Evolutionary conservation across 2,797 vertebrate genomes (phyloP), one percentile per base, ranked within the genome.

Genomic region (Margarornis squamiger): DNA sequence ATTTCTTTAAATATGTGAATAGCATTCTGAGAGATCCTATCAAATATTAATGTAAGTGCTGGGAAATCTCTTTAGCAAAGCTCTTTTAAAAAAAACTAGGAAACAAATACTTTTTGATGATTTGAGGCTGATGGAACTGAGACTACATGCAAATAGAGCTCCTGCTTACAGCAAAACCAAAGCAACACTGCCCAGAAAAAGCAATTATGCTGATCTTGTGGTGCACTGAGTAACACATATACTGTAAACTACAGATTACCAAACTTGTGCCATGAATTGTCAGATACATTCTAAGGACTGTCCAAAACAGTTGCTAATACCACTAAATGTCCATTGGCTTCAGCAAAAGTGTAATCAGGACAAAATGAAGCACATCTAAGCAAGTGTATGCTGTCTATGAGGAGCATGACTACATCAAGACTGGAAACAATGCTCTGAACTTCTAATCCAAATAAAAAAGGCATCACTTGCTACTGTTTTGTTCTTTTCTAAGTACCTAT

Each of bases 141-240:
- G 59, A 85, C 97, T 26, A 79, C 73, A 6, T 15, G 68, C 3
- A 78, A 83, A 12, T 98, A 97, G 98, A 39, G 96, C 91, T 5
- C 51, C 76, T 99, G 14, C 93, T 2, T 96, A 98, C 43, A 97
- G 98, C 12, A 87, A 97, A 95, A 98, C 98, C 94, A 99, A 98
- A 74, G 98, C 99, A 96, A 96, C 45, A 46, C 77, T 97, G 98
- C 19, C 98, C 98, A 2, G 16, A 92, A 98, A 98, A 93, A 99
- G 97, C 48, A 99, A 98, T 38, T 97, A 98, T 86, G 98, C 98
- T 94, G 98, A 94, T 4, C 49, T 86, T 0, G 90, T 97, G 98
- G 98, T 99, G 57, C 80, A 30, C 12, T 57, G 14, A 43, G 7
- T 52, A 78, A 80, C 51, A 62, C 4, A 36, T 19, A 27, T 9